Conservation (phyloP, 2,113 vertebrate genomes). For the Oreocharis arfaki region DNA sequence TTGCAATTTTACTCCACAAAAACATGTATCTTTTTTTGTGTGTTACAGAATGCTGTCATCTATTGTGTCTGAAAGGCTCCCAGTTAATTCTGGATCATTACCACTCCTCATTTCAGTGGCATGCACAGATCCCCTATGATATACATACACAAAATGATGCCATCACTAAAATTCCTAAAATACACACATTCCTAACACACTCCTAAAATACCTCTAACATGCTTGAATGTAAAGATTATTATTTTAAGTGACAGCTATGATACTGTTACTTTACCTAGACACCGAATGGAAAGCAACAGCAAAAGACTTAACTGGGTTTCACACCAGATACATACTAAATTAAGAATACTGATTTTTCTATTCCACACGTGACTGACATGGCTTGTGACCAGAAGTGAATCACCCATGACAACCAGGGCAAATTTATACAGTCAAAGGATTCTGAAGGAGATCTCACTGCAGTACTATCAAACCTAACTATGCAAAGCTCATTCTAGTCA, state of each 20-base stretch:
- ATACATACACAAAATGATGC: background rate
- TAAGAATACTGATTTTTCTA: background rate
- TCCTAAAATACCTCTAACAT: background rate
- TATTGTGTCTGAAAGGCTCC: background rate
- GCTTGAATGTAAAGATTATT: background rate
- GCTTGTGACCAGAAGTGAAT: background rate
- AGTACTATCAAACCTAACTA: background rate
- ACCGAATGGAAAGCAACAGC: background rate
- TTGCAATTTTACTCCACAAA: background rate
- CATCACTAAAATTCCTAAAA: no score
- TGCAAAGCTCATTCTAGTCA: background rate
- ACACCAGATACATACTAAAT: background rate
- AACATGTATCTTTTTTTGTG: background rate
- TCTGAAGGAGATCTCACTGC: background rate
- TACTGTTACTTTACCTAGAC: background rate
- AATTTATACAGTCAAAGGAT: background rate
- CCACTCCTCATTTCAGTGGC: background rate
- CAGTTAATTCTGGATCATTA: background rate
- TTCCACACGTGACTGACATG: background rate
- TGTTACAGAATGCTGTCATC: background rate
- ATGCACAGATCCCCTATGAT: background rate
- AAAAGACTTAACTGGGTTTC: background rate
- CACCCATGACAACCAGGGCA: background rate
- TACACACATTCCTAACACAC: no score
- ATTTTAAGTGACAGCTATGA: background rate